Conservation (phyloP, 2,113 vertebrate genomes). For the Myotis yumanensis region DNA sequence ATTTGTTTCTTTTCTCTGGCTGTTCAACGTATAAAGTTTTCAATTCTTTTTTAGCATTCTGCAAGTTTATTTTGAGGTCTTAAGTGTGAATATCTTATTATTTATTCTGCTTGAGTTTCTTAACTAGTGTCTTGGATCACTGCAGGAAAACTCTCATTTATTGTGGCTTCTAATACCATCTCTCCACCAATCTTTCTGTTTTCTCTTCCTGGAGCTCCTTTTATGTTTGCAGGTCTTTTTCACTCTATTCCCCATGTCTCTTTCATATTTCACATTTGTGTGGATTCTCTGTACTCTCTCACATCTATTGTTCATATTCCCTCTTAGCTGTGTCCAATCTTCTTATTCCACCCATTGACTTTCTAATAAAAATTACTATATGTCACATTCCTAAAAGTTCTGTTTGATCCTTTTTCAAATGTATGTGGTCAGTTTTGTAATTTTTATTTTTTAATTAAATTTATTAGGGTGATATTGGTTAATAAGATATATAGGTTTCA, state of each 20-base stretch:
- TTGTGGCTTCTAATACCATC: neutral
- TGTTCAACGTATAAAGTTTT: neutral
- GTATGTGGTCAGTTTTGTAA: neutral
- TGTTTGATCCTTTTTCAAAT: neutral
- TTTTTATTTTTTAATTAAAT: neutral
- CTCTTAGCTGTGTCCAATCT: neutral
- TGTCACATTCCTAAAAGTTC: slow-evolving; percentile 38
- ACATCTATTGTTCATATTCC: neutral
- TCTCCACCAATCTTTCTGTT: neutral
- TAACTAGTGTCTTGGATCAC: neutral
- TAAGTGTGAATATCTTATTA: neutral
- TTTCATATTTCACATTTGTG: neutral
- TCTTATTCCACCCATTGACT: neutral
- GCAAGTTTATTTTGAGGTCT: neutral
- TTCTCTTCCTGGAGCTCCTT: neutral
- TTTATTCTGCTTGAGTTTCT: neutral
- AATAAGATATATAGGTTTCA: neutral
- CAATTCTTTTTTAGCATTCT: neutral
- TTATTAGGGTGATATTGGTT: neutral
- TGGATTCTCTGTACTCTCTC: neutral
- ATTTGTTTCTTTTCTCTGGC: neutral
- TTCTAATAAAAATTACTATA: neutral
- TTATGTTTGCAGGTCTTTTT: neutral
- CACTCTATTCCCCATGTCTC: neutral
- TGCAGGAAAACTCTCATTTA: neutral